A percentile compares a stretch with the other conserved stretches of the same genome.
phyloP scores from a whole-genome alignment of 2,797 vertebrate species.

The Hoplostethus atlanticus region DNA sequence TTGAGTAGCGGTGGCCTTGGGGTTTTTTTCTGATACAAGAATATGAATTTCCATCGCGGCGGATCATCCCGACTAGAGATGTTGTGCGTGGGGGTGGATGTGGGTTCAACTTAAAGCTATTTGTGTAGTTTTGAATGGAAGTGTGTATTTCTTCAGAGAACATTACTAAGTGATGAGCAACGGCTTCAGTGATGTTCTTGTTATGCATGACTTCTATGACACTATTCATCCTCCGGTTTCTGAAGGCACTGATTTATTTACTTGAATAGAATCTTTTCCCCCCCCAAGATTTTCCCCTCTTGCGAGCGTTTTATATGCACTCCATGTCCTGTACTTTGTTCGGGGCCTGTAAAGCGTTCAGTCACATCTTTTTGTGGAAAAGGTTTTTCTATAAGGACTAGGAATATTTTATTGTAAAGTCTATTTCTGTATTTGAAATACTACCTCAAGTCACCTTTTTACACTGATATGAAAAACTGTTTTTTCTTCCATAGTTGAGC shows the following conservation, averaged over 20 bases:
- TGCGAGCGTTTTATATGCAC: conserved; percentile 18
- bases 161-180: conserved; percentile 44
- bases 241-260: conserved; percentile 48
- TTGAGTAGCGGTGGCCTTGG: conserved; percentile 46
- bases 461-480: conserved; percentile 18
- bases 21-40: conserved; percentile 42
- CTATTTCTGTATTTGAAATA: conserved; percentile 20
- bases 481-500: conserved; percentile 7
- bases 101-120: conserved; percentile 1
- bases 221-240: conserved; percentile 26
- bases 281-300: conserved; percentile 2
- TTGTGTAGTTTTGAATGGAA: not conserved
- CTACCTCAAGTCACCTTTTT: conserved; percentile 16
- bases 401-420: conserved; percentile 4
- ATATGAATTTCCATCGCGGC: conserved; percentile 57
- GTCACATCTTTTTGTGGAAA: conserved; percentile 26
- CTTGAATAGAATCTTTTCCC: conserved; percentile 9
- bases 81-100: conserved; percentile 31
- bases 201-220: conserved; percentile 15
- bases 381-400: conserved; percentile 14
- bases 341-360: conserved; percentile 14
- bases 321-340: conserved; percentile 24
- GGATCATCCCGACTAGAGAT: conserved; percentile 51
- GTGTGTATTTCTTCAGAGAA: conserved; percentile 28
- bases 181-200: conserved; percentile 8